Conservation (phyloP, 2,113 vertebrate genomes). For the Gnathonemus longibarbis region DNA sequence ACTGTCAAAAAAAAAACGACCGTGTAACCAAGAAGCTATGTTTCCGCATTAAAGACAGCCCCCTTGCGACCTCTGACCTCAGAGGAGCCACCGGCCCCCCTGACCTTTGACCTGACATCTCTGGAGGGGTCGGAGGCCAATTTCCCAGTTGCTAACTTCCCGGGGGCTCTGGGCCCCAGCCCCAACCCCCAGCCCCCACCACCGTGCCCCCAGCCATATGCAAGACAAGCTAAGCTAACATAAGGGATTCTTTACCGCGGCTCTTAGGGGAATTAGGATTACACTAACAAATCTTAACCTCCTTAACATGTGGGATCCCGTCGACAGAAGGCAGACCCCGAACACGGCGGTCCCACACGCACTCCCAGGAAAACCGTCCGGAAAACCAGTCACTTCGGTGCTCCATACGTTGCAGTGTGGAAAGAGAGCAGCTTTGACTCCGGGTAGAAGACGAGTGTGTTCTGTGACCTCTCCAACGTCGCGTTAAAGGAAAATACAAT, state of each 20-base stretch:
- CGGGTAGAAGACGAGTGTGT: background rate
- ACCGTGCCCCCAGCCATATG: background rate
- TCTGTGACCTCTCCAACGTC: background rate
- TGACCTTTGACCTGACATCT: slow-evolving; percentile 3
- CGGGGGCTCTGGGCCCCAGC: background rate
- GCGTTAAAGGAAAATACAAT: background rate
- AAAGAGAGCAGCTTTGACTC: background rate
- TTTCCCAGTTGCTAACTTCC: slow-evolving; percentile 20
- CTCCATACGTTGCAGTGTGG: background rate
- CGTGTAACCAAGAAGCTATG: background rate
- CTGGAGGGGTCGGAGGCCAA: slow-evolving; percentile 16
- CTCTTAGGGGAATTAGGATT: slow-evolving; percentile 18
- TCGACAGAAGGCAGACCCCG: background rate
- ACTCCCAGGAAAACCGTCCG: background rate
- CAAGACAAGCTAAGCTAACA: slow-evolving; percentile 1
- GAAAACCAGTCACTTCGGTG: background rate
- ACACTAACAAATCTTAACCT: slow-evolving; percentile 20
- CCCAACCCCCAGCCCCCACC: background rate
- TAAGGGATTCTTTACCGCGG: background rate
- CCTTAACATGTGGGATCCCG: slow-evolving; percentile 11
- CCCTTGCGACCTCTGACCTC: background rate
- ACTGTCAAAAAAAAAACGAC: background rate
- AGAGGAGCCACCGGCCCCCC: background rate
- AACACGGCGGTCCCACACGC: background rate
- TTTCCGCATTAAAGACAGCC: background rate